Base-by-base conservation (phyloP, 2,797 vertebrate genomes). In the Ara ararauna region DNA sequence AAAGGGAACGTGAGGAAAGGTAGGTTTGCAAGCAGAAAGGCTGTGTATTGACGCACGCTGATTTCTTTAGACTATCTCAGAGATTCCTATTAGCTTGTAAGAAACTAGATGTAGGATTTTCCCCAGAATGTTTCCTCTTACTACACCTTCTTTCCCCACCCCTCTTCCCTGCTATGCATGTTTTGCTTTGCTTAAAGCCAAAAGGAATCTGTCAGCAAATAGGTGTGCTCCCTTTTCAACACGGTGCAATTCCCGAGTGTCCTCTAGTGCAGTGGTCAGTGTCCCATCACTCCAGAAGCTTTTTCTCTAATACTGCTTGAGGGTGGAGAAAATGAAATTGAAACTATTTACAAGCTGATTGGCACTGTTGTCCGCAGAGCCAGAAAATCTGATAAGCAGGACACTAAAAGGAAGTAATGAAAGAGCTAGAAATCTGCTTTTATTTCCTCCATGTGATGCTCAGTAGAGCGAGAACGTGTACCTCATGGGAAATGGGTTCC, bases 1-100 rank as follows among this genome's bases (percentile, higher is more conserved):
- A 99, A 94, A 98, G 99, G 75, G 99, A 99, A 89, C 97, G 98
- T 51, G 99, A 98, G 27, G 99, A 99, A 93, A 99, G 99, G 99
- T 99, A 96, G 97, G 98, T 94, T 16, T n/a, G 20, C 82, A 88
- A 95, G 91, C 82, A 85, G 84, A 78, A 89, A 21, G 40, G 42
- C 54, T 24, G 5, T 81, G 32, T 74, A 89, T 79, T 61, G 42
- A n/a, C 0, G 1, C 85, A 48, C 34, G 10, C 24, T 11, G 27
- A 60, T 83, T 71, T 60, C 44, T 65, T 74, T 7, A 89, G 60
- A 32, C 38, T 44, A 17, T 44, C 60, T 21, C 53, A 42, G 54
- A 79, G 17, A 11, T 78, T 82, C 13, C 72, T 90, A 21, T 27
- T 89, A 76, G 84, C 72, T 65, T 76, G 15, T 53, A 62, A 90